These are phyloP conservation scores for Clivina fossor DNA, from an alignment of 2,888 invertebrate species.

Conservation along the genomic window DNA sequence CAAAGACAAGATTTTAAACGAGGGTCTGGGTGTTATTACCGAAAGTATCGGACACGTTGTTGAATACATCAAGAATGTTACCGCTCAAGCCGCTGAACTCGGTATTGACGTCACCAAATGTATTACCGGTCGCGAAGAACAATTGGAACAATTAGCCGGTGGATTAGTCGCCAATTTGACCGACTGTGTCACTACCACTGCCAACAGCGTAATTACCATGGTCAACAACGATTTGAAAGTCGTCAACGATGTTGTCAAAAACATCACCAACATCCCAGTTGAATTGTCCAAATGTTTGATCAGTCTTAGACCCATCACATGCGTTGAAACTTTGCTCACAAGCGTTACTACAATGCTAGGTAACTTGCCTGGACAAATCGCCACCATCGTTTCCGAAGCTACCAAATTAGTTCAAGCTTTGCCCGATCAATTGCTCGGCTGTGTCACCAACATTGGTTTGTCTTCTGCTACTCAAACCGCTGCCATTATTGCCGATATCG, in stretches of 20 bases:
- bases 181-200: not conserved
- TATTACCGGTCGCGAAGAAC: conserved; percentile 2
- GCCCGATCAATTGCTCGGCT: not conserved
- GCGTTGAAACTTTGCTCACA: not conserved
- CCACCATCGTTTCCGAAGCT: conserved; percentile 1
- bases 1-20: not conserved
- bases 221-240: conserved; percentile 1
- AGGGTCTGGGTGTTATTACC: not conserved
- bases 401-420: not conserved
- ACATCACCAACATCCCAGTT: conserved; percentile 1
- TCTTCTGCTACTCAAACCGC: not conserved
- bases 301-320: conserved; percentile 12
- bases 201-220: not conserved
- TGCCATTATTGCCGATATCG: conserved; percentile 1
- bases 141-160: not conserved
- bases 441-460: not conserved
- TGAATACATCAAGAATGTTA: conserved; percentile 6
- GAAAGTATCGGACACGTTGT: not conserved
- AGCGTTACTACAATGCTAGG: not conserved
- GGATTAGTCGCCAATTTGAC: conserved; percentile 1
- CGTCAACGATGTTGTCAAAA: not conserved
- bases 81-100: not conserved
- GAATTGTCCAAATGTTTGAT: conserved; percentile 9
- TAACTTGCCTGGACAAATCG: conserved; percentile 1
- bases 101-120: conserved; percentile 8